Evolutionary conservation across 1,140 invertebrate genomes (phyloP).

Genomic region (Meteorus sp.): DNA sequence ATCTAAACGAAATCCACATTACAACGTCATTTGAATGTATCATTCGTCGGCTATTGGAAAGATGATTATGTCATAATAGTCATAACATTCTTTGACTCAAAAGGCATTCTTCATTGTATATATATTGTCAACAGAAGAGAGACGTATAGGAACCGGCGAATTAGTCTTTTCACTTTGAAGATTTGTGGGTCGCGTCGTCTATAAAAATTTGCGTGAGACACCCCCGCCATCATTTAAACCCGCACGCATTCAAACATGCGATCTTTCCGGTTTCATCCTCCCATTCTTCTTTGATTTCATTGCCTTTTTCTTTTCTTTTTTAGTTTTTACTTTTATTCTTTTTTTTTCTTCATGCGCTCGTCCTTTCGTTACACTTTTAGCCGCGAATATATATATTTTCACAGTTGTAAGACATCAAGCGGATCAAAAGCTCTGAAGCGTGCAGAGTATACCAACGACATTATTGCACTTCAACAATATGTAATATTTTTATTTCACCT

Average conservation of each 20-base stretch:
- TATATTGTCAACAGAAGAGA: no score
- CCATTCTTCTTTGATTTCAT: conserved; percentile 5
- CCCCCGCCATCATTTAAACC: conserved; percentile 10
- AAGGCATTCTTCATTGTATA: no score
- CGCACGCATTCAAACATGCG: conserved; percentile 9
- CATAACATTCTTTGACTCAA: no score
- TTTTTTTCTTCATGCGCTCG: neutral
- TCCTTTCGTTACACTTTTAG: neutral
- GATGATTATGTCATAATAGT: no score
- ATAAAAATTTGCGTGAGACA: conserved; percentile 24
- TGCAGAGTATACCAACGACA: no score
- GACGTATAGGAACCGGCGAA: neutral
- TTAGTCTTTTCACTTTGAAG: conserved; percentile 6
- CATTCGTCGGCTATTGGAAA: no score
- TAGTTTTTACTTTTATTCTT: neutral
- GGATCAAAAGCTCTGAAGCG: neutral
- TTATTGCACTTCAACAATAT: no score
- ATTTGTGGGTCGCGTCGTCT: conserved; percentile 2
- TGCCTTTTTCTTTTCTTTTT: neutral
- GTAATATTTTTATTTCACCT: no score
- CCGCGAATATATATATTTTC: neutral
- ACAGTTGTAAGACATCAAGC: neutral
- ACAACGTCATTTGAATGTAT: no score
- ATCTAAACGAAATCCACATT: no score
- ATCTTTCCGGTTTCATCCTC: conserved; percentile 21